Percentiles rank a stretch among this genome's conserved stretches.
Conservation (phyloP, 1,140 invertebrate species). For the Himalopsyche phryganea region DNA sequence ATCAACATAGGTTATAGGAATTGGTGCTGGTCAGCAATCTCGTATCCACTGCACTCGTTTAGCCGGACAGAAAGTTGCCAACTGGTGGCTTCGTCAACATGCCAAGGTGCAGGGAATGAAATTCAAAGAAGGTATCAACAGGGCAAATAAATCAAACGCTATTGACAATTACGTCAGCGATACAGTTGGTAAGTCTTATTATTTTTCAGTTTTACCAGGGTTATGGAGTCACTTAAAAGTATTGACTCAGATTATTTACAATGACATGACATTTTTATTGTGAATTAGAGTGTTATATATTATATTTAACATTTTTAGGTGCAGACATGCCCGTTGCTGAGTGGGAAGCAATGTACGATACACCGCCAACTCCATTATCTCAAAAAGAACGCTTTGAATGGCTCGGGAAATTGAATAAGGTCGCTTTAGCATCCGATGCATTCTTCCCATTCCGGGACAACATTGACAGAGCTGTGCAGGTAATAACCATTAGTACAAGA, state of each 20-base stretch:
- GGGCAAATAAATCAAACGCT: slow-evolving; percentile 92
- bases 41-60: slow-evolving; percentile 96
- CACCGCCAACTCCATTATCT: slow-evolving; percentile 65
- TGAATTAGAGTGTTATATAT: too few relatives aligned
- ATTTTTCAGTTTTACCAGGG: too few relatives aligned
- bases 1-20: slow-evolving; percentile 89
- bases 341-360: slow-evolving; percentile 73
- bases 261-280: too few relatives aligned
- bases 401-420: slow-evolving; percentile 75
- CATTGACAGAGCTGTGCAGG: slow-evolving; percentile 88
- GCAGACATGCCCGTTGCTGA: slow-evolving; percentile 65
- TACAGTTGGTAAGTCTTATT: slow-evolving; percentile 70
- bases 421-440: slow-evolving; percentile 94
- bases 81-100: slow-evolving; percentile 97
- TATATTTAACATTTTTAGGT: slow-evolving; percentile 41
- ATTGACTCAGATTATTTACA: too few relatives aligned
- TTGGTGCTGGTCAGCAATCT: slow-evolving; percentile 96
- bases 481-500: too few relatives aligned
- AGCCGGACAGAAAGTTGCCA: slow-evolving; percentile 96
- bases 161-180: slow-evolving; percentile 95
- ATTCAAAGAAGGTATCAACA: slow-evolving; percentile 85
- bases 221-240: too few relatives aligned
- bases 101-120: slow-evolving; percentile 81
- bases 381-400: slow-evolving; percentile 73
- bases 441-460: slow-evolving; percentile 99